phyloP scores from a whole-genome alignment of 2,113 vertebrate species.

The Ptilorrhoa leucosticta region DNA sequence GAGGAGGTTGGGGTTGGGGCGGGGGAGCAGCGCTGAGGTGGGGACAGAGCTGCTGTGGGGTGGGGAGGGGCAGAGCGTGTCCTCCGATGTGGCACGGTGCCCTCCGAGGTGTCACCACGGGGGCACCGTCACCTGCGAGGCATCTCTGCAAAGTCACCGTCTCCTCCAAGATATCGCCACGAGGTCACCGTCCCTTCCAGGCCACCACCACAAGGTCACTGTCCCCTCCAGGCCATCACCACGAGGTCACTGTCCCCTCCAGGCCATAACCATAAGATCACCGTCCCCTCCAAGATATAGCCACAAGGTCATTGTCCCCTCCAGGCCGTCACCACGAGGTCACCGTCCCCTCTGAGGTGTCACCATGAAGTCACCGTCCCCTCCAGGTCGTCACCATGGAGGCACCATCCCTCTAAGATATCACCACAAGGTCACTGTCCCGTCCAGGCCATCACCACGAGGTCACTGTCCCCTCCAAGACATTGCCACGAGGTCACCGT shows the following conservation, averaged over 20 bases:
- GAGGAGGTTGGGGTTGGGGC: accelerated
- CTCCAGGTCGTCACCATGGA: not conserved
- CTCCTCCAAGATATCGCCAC: not conserved
- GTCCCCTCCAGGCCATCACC: not conserved
- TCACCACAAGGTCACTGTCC: not conserved
- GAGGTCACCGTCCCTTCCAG: not conserved
- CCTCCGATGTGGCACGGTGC: not conserved
- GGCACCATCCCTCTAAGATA: no score
- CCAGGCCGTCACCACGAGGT: no score
- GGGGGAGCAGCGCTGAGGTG: accelerated
- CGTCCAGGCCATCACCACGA: not conserved
- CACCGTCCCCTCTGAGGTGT: not conserved
- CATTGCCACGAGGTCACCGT: not conserved
- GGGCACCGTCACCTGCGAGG: accelerated
- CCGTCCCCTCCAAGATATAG: not conserved
- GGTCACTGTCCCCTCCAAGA: not conserved
- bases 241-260: not conserved
- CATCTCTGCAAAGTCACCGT: not conserved
- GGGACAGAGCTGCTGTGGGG: accelerated
- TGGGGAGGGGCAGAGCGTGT: accelerated
- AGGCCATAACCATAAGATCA: not conserved
- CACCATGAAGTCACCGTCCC: not conserved
- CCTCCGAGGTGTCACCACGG: not conserved
- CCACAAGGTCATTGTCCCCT: no score
- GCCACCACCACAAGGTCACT: no score